Percentiles rank a stretch among this genome's conserved stretches.
Conservation (phyloP, 2,797 vertebrate genomes). For the Sebastolobus alascanus region DNA sequence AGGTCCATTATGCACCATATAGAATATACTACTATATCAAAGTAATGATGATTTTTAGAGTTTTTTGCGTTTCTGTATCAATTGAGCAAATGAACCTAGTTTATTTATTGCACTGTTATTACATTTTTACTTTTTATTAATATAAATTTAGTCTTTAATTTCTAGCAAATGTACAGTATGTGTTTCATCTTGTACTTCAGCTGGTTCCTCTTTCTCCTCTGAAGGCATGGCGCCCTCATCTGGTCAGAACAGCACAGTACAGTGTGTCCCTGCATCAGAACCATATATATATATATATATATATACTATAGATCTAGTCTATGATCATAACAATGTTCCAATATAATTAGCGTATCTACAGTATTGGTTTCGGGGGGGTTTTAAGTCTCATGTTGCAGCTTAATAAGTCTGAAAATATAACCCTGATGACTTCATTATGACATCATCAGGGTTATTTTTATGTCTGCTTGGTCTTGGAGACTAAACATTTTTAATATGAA, state of each 20-base stretch:
- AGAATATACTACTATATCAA: background rate
- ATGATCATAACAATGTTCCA: too few relatives aligned
- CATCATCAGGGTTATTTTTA: too few relatives aligned
- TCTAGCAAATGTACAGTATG: background rate
- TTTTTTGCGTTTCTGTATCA: background rate
- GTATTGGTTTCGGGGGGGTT: too few relatives aligned
- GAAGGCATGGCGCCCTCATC: constrained; percentile 16
- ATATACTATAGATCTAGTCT: too few relatives aligned
- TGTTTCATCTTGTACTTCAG: background rate
- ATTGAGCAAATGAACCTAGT: background rate
- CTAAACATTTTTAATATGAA: background rate
- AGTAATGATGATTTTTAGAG: background rate
- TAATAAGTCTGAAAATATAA: too few relatives aligned
- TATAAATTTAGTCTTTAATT: background rate
- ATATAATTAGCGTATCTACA: too few relatives aligned
- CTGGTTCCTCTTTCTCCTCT: background rate
- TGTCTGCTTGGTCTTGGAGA: too few relatives aligned
- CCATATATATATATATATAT: background rate
- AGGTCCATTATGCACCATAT: too few relatives aligned
- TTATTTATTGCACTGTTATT: background rate
- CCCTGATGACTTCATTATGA: too few relatives aligned
- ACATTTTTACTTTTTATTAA: background rate
- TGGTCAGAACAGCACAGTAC: constrained; percentile 28
- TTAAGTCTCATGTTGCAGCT: too few relatives aligned
- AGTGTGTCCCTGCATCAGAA: background rate